Evolutionary conservation across 2,113 vertebrate species (phyloP), one percentile per base, ranked within the genome.

Genomic region (Euleptes europaea): DNA sequence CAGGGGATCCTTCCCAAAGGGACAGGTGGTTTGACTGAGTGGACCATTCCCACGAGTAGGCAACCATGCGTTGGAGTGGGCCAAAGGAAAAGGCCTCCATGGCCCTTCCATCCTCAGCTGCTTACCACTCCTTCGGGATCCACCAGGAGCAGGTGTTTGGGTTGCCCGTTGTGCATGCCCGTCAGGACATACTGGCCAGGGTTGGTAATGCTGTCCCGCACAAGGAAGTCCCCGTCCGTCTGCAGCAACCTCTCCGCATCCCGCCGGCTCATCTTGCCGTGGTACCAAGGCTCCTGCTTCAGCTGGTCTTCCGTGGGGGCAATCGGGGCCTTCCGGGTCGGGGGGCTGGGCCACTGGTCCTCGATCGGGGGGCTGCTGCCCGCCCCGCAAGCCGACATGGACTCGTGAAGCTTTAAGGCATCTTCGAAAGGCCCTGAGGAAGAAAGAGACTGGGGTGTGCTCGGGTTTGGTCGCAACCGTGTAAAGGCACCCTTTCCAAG

Each of bases 61-160:
- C 57, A 15, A 2, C 57, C 19, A 26, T 60, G 23, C 19, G 2
- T 60, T 21, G 5, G 60, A 63, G 10, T 47, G 23, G 60, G 23
- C 23, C 60, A 5, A 26, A 63, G 9, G 9, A 8, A 9, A 63
- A 63, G 60, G 60, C 60, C 23, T 63, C 60, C 60, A 26, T 63
- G 7, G 10, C 23, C 60, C 60, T 11, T 63, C 23, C 9, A 26
- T 28, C 1, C 9, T 28, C 60, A 63, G 60, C 26, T 91, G 71
- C 98, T 98, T 95, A 99, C 99, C 98, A 99, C 98, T 14, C 99
- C 99, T 93, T 99, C 98, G 0, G 99, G 99, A 89, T 99, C 98
- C 91, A 99, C 99, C 3, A 99, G 97, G 86, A 99, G 97, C 78
- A 99, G 96, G 91, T 99, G 99, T 91, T 98, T 98, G 84, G 98